Evolutionary conservation across 2,888 invertebrate genomes (phyloP), one percentile per base, ranked within the genome.

Genomic region (Orthosia incerta): DNA sequence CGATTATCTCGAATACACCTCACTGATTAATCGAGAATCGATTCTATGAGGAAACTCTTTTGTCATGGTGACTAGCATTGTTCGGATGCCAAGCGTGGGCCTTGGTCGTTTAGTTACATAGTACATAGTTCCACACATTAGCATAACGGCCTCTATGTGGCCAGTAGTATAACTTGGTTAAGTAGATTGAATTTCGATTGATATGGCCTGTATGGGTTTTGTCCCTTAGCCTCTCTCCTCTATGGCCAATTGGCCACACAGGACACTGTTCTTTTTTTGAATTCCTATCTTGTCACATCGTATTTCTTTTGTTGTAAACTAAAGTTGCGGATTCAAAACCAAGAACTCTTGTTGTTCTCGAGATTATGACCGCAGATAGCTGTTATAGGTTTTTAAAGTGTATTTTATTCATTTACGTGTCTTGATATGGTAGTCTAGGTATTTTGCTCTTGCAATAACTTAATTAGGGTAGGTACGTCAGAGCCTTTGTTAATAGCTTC

Each of bases 41-140:
- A 56, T 71, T 59, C 2, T 13, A 50, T 48, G 45, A 59, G 16
- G 56, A 31, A 62, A 56, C 59, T 63, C 16, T 16, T 82, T 80
- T 57, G 55, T 67, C 53, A 51, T 62, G 46, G 64, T 65, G 15
- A 60, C 62, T 45, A 70, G 60, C 63, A 75, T 75, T 72, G 67
- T 59, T 67, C 15, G 20, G 60, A 71, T 75, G 53, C 61, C 70
- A 72, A 67, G 68, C 66, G 81, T 84, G 78, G 81, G 81, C 68
- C 56, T 83, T 65, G 68, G 45, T 69, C 39, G 70, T 53, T 69
- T 63, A 68, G 70, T 77, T 59, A 68, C 50, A n/a, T 48, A 60
- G 45, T 51, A 23, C 51, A 46, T 16, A 39, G 39, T 39, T 39
- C 39, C 39, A 39, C 39, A 66, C 1, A 83, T 83, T 74, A 69